Evolutionary conservation across 2,888 invertebrate genomes (phyloP).

Genomic region (Chymomyza amoena): DNA sequence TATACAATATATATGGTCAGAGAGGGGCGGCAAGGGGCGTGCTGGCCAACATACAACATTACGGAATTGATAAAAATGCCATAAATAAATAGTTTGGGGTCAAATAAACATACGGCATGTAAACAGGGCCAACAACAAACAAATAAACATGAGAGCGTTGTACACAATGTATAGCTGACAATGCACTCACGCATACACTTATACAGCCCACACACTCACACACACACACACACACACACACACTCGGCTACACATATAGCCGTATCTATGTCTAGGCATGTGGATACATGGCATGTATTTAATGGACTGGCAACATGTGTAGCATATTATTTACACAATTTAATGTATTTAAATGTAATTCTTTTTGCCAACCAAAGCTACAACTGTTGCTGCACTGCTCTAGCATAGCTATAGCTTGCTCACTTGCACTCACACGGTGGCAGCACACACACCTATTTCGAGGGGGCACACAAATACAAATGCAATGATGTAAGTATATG

Average conservation of each 20-base stretch:
- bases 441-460: constrained; percentile 19
- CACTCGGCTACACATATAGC: constrained; percentile 6
- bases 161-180: not conserved
- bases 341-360: constrained; percentile 73
- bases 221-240: constrained; percentile 11
- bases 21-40: not conserved
- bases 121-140: constrained; percentile 12
- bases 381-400: not conserved
- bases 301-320: constrained; percentile 74
- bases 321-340: constrained; percentile 74
- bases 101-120: constrained; percentile 1
- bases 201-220: constrained; percentile 10
- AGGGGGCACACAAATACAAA: constrained; percentile 59
- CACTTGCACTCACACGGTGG: constrained; percentile 18
- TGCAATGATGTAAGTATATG: constrained; percentile 77
- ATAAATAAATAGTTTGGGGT: constrained; percentile 5
- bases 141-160: constrained; percentile 15
- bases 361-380: constrained; percentile 36
- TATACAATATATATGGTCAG: too few species aligned
- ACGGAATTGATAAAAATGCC: not conserved
- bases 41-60: constrained; percentile 2
- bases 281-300: constrained; percentile 69
- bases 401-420: not conserved
- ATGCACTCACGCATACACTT: constrained; percentile 24
- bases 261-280: constrained; percentile 10